Evolutionary conservation across 2,888 invertebrate genomes (phyloP).

Genomic region (Sarcophaga subvicina): DNA sequence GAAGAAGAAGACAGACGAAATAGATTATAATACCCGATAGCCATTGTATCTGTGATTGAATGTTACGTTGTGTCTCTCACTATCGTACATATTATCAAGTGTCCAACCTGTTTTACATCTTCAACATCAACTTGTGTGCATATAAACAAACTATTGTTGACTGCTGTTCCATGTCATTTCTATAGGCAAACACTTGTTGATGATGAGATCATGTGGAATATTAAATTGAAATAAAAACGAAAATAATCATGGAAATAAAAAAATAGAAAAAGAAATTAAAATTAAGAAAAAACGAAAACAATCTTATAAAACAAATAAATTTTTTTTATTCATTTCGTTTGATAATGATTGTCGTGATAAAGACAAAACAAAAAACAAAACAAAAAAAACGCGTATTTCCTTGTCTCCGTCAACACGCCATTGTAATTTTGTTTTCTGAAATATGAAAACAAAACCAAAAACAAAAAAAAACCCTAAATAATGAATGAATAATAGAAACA

Average conservation of each 20-base stretch:
- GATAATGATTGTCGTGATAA: slow-evolving; percentile 62
- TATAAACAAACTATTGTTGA: slow-evolving; percentile 18
- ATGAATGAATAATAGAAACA: not conserved
- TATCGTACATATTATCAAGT: slow-evolving; percentile 12
- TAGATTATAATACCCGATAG: not conserved
- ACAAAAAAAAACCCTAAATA: slow-evolving; percentile 19
- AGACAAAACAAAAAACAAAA: not conserved
- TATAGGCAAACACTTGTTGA: not conserved
- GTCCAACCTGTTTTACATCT: slow-evolving; percentile 57
- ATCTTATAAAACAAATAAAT: slow-evolving; percentile 35
- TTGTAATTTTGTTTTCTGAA: slow-evolving; percentile 22
- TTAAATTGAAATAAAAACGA: not conserved
- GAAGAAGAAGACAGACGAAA: not conserved
- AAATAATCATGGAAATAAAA: not conserved
- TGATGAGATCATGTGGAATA: slow-evolving; percentile 54
- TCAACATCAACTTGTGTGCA: not conserved
- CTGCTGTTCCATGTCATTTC: slow-evolving; percentile 44
- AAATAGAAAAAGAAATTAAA: not conserved
- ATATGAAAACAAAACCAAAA: not conserved
- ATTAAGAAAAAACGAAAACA: slow-evolving; percentile 7
- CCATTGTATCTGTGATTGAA: slow-evolving; percentile 19
- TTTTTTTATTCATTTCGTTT: slow-evolving; percentile 15
- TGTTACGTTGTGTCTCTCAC: slow-evolving; percentile 21
- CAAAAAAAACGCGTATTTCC: slow-evolving; percentile 48
- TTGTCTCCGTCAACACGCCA: slow-evolving; percentile 53